phyloP scores from a whole-genome alignment of 2,113 vertebrate genomes.

The Astur gentilis region DNA sequence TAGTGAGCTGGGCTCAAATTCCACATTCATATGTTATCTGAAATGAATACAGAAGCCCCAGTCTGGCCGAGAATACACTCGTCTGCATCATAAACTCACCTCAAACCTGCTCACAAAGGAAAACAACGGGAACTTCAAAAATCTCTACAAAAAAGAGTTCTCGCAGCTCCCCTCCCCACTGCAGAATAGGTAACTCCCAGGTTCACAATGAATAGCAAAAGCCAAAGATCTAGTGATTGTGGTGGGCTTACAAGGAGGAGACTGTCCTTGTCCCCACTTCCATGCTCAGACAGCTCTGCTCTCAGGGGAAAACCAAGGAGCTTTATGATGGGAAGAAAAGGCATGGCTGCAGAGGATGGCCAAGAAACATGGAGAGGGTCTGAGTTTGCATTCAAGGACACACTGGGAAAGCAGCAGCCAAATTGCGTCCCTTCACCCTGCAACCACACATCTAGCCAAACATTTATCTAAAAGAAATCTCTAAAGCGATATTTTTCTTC shows the following conservation, averaged over 20 bases:
- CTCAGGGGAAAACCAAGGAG: neutral
- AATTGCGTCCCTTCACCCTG: neutral
- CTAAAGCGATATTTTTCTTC: neutral
- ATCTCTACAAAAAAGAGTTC: neutral
- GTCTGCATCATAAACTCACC: neutral
- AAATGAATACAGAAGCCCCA: neutral
- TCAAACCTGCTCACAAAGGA: neutral
- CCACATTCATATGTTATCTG: neutral
- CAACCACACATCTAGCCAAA: neutral
- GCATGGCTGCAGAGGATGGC: neutral
- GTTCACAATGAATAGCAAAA: neutral
- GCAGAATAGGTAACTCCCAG: neutral
- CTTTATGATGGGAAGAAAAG: neutral
- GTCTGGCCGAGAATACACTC: neutral
- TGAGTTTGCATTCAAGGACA: neutral
- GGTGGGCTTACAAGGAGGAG: neutral
- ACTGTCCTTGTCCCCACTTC: neutral
- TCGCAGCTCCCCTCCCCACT: neutral
- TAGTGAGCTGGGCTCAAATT: neutral
- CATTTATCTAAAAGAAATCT: neutral
- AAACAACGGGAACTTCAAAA: neutral
- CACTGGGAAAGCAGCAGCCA: fast-evolving
- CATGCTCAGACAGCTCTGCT: neutral
- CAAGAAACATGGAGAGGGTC: neutral
- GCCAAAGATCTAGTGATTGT: neutral